Base-by-base conservation (phyloP, 2,113 vertebrate genomes). In the Nerophis lumbriciformis region DNA sequence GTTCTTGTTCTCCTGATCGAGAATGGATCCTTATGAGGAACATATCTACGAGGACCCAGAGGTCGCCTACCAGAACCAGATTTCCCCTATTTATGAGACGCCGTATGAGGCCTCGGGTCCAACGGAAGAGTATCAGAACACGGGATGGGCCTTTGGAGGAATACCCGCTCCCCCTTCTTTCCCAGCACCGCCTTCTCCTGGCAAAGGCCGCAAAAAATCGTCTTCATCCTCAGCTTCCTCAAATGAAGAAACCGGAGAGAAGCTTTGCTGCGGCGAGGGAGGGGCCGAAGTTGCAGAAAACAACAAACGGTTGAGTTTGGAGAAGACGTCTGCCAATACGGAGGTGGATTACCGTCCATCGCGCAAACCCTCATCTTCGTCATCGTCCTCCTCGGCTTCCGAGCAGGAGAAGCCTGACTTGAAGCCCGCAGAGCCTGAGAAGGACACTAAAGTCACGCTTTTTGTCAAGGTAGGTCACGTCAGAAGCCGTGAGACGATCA, bases 1-100 rank as follows among this genome's bases (percentile, higher is more conserved):
- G 21, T 28, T 55, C 28, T 28, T 48, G 45, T 62, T 59, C 38
- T 36, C 54, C 42, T 19, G 55, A 4, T 4, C 6, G 66, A 80
- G 16, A 75, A 94, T 94, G 92, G 85, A 87, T 1, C 50, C 49
- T 54, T 50, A 35, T 19, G 63, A 70, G 16, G 70, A 59, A 48
- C 67, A 53, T 9, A 0, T 66, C 53, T 85, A 81, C 13, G 80
- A 86, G 54, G 58, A 0, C 44, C 61, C 65, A 2, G 69, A 70
- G 2, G 1, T 3, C 14, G 61, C 21, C 38, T 76, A 77, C 36
- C 48, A 51, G 50, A 75, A 68, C 63, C 49, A 63, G 36, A 5
- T 19, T 0, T 45, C 69, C 0, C 36, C 28, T 1, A 11, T 42
- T 0, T 73, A 80, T 4, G 75, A 69, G 2, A 1, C 1, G 45